Base-by-base conservation (phyloP, 2,113 vertebrate genomes). In the Anguilla rostrata region DNA sequence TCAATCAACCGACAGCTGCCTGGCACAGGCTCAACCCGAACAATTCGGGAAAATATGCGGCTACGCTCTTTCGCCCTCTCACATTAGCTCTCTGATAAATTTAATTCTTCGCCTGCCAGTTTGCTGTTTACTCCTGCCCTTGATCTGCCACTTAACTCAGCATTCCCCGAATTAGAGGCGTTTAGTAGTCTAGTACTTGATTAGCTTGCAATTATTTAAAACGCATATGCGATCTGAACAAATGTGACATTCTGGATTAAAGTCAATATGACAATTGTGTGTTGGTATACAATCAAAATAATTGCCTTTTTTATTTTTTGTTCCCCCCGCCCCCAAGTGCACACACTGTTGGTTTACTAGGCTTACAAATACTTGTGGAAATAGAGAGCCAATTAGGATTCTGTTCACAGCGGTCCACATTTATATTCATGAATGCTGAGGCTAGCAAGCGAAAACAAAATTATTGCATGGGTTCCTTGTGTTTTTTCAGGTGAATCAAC, bases 391-490 rank as follows among this genome's bases (percentile, higher is more conserved):
- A 84, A 63, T 84, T 63, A 40, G 29, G 53, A 63, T 78, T 85
- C 71, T 46, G 40, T 43, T 85, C 84, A 85, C 84, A 85, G 39
- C 63, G 46, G 60, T 46, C 43, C 7, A 3, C 34, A 78, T 85
- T 85, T 75, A 66, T 46, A 85, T 78, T 46, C 66, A 78, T 85
- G 84, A 85, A 75, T 53, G 40, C 78, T 56, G n/a, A 85, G 34
- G 26, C 41, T 18, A 16, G 53, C n/a, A 34, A 29, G 22, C 18
- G 26, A 75, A 75, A 75, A 34, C 66, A 34, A 75, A 34, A 75
- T 75, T 75, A 34, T 75, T 75, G n/a, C 66, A 29, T 8, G 26
- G n/a, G n/a, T 3, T 29, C n/a, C 66, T 75, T 34, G 5, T 75
- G 66, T 8, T 75, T 29, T 5, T 66, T 26, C 11, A 29, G 66